A percentile compares a stretch with the other conserved stretches of the same genome.
Conservation (phyloP, 2,113 vertebrate genomes). For the Galemys pyrenaicus region DNA sequence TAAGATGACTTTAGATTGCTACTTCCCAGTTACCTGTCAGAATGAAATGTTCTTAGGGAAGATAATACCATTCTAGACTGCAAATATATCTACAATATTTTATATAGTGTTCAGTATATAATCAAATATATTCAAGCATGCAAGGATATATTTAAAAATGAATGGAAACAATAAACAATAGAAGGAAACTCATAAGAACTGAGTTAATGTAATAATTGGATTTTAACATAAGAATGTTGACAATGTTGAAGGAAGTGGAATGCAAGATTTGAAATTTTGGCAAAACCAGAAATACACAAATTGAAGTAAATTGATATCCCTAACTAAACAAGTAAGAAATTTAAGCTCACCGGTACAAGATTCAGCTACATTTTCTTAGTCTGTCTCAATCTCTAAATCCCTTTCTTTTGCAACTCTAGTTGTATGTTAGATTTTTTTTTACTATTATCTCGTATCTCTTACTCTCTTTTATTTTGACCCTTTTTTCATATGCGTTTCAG, state of each 20-base stretch:
- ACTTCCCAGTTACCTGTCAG: neutral
- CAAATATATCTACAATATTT: neutral
- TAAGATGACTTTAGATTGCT: neutral
- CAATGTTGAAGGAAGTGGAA: neutral
- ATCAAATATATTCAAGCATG: neutral
- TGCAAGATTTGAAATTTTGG: neutral
- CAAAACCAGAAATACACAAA: neutral
- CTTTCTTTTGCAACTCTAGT: neutral
- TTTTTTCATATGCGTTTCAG: neutral
- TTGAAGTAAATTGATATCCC: neutral
- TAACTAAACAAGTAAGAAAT: neutral
- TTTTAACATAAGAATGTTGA: neutral
- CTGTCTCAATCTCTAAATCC: neutral
- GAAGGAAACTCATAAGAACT: neutral
- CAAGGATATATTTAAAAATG: neutral
- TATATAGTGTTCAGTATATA: neutral
- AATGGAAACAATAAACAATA: neutral
- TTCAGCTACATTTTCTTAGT: neutral
- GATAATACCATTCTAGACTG: neutral
- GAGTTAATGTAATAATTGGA: neutral
- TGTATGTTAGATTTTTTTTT: neutral
- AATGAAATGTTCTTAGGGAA: slow-evolving; percentile 27
- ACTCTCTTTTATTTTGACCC: neutral
- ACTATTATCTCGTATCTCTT: neutral
- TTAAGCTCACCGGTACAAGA: neutral